A percentile compares a stretch with the other conserved stretches of the same genome.
Conservation (phyloP, 2,113 vertebrate species). For the Gnathonemus echidnorhynchus region DNA sequence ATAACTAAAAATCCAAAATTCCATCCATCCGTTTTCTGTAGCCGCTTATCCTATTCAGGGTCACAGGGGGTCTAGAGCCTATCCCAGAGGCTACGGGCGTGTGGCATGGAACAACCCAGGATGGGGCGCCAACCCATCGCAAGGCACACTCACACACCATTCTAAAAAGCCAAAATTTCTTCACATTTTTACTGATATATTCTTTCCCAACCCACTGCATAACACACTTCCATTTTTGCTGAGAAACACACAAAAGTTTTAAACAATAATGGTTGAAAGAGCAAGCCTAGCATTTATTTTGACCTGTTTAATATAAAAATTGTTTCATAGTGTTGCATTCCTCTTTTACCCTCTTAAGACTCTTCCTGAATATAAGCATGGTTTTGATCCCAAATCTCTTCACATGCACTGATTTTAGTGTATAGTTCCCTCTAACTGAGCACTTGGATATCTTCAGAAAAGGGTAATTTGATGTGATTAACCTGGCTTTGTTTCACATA, state of each 20-base stretch:
- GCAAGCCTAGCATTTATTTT: constrained; percentile 2
- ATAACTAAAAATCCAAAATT: background rate
- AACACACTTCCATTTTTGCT: background rate
- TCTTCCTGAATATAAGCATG: background rate
- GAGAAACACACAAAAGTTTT: constrained; percentile 1
- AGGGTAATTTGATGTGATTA: background rate
- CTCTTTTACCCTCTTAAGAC: background rate
- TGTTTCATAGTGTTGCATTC: background rate
- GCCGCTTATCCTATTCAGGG: background rate
- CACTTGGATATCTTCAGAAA: background rate
- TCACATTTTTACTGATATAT: background rate
- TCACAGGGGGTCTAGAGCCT: background rate
- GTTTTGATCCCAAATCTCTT: background rate
- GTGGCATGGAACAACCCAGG: background rate
- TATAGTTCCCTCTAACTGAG: background rate
- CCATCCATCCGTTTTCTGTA: background rate
- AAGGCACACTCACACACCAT: background rate
- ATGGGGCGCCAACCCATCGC: background rate
- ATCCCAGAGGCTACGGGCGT: background rate
- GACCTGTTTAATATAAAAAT: background rate
- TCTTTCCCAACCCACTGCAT: background rate
- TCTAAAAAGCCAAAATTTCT: background rate
- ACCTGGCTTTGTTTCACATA: background rate
- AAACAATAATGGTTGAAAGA: background rate
- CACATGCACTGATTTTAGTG: background rate